phyloP scores from a whole-genome alignment of 1,140 invertebrate species.

The Chelonus insularis region DNA sequence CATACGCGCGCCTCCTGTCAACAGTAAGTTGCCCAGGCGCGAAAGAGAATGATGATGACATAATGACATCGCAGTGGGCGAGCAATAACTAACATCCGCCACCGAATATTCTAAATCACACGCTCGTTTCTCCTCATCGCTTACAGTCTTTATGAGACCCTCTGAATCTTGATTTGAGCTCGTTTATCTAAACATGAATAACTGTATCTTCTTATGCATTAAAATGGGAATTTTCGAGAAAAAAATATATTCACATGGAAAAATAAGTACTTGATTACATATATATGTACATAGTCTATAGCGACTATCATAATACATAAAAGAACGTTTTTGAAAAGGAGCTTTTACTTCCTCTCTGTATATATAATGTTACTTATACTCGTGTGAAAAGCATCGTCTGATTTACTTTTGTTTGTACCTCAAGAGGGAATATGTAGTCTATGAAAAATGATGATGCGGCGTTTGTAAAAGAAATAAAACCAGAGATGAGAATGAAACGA shows the following conservation, averaged over 20 bases:
- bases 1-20: slow-evolving; percentile 53
- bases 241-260: no score
- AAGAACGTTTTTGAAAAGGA: no score
- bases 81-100: slow-evolving; percentile 60
- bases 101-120: slow-evolving; percentile 59
- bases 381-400: slow-evolving; percentile 16
- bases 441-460: slow-evolving; percentile 60
- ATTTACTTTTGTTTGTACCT: no score
- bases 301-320: no score
- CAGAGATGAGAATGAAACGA: no score
- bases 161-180: no score
- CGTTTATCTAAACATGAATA: neutral
- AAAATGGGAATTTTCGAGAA: no score
- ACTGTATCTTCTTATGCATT: no score
- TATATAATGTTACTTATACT: no score
- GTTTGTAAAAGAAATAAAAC: slow-evolving; percentile 57
- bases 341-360: no score
- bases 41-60: slow-evolving; percentile 60
- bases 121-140: slow-evolving; percentile 35
- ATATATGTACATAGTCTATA: no score
- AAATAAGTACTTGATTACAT: no score
- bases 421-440: slow-evolving; percentile 38
- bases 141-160: slow-evolving; percentile 21
- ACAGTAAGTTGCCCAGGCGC: slow-evolving; percentile 40
- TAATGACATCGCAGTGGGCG: slow-evolving; percentile 60